Evolutionary conservation across 2,797 vertebrate genomes (phyloP).

Genomic region (Garrulus glandarius): DNA sequence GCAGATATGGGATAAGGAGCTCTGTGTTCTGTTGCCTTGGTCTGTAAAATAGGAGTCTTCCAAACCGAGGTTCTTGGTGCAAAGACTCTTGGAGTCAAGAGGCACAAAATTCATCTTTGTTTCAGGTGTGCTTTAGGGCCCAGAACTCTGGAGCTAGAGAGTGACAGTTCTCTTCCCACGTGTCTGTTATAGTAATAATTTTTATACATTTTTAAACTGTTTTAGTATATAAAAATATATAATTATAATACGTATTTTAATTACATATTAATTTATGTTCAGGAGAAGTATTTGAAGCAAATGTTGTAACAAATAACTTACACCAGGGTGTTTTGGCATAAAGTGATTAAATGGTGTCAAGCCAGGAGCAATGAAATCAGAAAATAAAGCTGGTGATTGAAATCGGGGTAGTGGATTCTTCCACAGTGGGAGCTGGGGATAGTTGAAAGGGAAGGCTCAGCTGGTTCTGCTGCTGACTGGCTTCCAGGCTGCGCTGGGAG

Average conservation of each 20-base stretch:
- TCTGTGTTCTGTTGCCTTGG: not conserved
- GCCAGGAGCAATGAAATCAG: not conserved
- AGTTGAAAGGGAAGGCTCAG: not conserved
- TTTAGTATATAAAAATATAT: not conserved
- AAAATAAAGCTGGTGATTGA: not conserved
- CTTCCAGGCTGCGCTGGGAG: not conserved
- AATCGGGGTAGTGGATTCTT: not conserved
- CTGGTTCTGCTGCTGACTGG: not conserved
- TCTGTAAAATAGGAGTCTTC: not conserved
- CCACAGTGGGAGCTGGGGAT: not conserved
- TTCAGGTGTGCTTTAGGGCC: not conserved
- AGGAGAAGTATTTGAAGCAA: not conserved
- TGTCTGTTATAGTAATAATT: not conserved
- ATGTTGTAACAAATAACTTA: not conserved
- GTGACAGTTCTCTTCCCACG: not conserved
- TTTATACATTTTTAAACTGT: not conserved
- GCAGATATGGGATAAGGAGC: not conserved
- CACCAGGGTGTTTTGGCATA: not conserved
- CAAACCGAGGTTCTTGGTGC: not conserved
- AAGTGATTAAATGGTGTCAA: not conserved
- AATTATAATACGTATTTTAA: not conserved
- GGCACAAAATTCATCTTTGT: not conserved
- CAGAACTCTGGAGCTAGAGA: not conserved
- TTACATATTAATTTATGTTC: not conserved
- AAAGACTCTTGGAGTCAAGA: not conserved